Evolutionary conservation across 2,797 vertebrate genomes (phyloP), one percentile per base, ranked within the genome.

Genomic region (Hyperoplus immaculatus): DNA sequence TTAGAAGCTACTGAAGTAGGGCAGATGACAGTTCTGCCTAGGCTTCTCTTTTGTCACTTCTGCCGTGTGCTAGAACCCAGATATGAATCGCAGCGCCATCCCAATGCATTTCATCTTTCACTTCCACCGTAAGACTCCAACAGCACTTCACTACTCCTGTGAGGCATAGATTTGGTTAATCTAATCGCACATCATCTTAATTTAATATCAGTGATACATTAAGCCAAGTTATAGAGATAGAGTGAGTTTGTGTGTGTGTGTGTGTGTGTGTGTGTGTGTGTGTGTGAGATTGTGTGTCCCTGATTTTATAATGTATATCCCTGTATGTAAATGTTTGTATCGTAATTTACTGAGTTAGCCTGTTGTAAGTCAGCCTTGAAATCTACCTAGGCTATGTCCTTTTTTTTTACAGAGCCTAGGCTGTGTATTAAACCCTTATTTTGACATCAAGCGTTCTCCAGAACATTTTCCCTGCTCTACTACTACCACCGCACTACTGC

Each of bases 181-280:
- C 84, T 82, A 71, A 85, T 88, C 76, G 75, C 61, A 64, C 57
- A 65, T 83, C 76, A 69, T 47, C 61, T 82, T 87, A 67, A 86
- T 89, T 87, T 82, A 83, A 89, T 83, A 75, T 82, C 46, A 59
- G 54, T 65, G 76, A 87, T 76, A 65, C 79, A 87, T 82, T 78
- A 82, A 78, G 18, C 56, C 14, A 67, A 54, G 51, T 82, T 68
- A 58, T 29, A 49, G 39, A 77, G 80, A 78, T 75, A 63, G 71
- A 73, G 41, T 54, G 43, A 59, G 46, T 59, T 55, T 47, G 41
- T 67, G 13, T 59, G 13, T 46, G 57, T 43, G 42, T 43, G 43
- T 45, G 43, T 45, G 51, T 53, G 51, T 53, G n/a, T 53, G 51
- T 53, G n/a, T 53, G 51, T 21, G n/a, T 18, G n/a, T 53, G 51